Evolutionary conservation across 2,113 vertebrate genomes (phyloP).

Genomic region (Atrichornis clamosus): DNA sequence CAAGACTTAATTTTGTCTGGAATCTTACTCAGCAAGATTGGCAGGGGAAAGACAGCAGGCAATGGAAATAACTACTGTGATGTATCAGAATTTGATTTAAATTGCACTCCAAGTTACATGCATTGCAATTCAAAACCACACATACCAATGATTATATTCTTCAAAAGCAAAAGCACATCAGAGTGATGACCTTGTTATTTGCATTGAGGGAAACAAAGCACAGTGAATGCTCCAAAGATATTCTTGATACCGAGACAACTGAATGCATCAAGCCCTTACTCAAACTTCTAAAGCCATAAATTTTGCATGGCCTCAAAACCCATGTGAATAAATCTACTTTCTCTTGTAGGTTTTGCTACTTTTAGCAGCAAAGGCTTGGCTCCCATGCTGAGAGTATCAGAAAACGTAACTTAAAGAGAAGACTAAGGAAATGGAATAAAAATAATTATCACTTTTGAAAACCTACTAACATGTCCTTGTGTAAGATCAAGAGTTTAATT

Average conservation of each 20-base stretch:
- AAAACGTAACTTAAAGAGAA: not conserved
- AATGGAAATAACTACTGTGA: not conserved
- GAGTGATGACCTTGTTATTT: not conserved
- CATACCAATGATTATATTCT: not conserved
- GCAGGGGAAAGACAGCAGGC: not conserved
- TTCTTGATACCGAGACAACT: not conserved
- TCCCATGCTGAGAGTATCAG: accelerated
- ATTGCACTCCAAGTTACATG: not conserved
- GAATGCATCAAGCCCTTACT: not conserved
- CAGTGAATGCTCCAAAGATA: not conserved
- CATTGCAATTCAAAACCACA: not conserved
- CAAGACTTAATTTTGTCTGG: not conserved
- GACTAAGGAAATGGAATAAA: not conserved
- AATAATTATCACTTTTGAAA: not conserved
- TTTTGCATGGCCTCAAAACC: not conserved
- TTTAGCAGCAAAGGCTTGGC: not conserved
- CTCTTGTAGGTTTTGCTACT: not conserved
- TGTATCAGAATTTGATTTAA: not conserved
- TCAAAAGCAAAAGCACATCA: not conserved
- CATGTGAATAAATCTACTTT: not conserved
- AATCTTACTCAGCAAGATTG: not conserved
- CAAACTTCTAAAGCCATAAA: not conserved
- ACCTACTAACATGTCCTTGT: accelerated
- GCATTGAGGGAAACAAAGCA: not conserved
- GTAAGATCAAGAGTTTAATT: not conserved